A percentile compares a stretch with the other conserved stretches of the same genome.
Evolutionary conservation across 35 echinoderm and acorn worm species (phyloP).

Genomic region (Anneissia japonica): DNA sequence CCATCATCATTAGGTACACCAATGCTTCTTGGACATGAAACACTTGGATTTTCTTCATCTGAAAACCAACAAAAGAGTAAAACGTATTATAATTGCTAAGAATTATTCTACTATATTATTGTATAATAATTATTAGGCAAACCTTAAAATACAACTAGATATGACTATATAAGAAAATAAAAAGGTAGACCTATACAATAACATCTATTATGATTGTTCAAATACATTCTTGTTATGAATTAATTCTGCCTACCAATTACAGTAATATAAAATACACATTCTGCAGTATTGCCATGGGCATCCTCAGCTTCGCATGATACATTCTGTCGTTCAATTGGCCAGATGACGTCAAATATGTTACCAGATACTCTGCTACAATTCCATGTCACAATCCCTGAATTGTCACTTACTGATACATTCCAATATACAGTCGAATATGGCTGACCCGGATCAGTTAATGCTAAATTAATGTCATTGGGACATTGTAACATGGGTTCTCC

Average conservation of each 20-base stretch:
- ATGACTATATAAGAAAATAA: too few species aligned
- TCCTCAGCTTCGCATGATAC: background rate
- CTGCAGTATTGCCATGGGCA: background rate
- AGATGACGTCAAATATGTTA: background rate
- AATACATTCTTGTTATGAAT: too few species aligned
- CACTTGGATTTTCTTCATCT: background rate
- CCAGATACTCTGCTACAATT: background rate
- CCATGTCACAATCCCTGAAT: background rate
- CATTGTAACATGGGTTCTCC: background rate
- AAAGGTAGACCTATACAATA: too few species aligned
- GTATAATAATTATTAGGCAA: too few species aligned
- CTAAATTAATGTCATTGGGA: background rate
- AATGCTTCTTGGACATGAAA: background rate
- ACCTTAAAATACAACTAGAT: too few species aligned
- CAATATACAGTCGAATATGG: background rate
- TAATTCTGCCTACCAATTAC: background rate
- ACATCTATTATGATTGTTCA: too few species aligned
- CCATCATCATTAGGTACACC: background rate
- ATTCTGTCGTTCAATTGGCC: background rate
- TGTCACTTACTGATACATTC: conserved; percentile 1
- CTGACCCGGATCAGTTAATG: background rate
- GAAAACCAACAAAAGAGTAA: too few species aligned
- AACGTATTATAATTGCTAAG: too few species aligned
- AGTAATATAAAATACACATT: background rate
- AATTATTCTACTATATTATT: too few species aligned